Percentiles rank a stretch among this genome's conserved stretches.
phyloP scores from a whole-genome alignment of 1,140 invertebrate species.

The Zeugodacus cucurbitae region DNA sequence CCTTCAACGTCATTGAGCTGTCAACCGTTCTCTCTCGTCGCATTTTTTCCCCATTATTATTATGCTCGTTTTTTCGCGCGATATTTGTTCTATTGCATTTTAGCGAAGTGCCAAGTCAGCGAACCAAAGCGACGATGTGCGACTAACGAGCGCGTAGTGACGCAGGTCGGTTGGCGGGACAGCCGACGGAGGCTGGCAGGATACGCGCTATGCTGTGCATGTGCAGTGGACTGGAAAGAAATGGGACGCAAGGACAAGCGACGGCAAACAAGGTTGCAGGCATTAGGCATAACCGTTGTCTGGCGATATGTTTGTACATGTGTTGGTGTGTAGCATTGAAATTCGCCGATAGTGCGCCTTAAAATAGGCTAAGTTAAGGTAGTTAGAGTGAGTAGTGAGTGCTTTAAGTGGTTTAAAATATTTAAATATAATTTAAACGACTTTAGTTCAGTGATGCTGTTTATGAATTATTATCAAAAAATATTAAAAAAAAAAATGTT shows the following conservation, averaged over 20 bases:
- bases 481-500: no score
- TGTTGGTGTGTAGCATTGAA: neutral
- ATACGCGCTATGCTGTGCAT: neutral
- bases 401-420: neutral
- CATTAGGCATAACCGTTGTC: neutral
- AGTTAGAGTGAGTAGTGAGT: neutral
- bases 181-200: neutral
- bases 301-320: neutral
- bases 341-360: neutral
- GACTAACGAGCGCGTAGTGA: neutral
- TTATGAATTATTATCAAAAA: no score
- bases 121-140: neutral
- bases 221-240: slow-evolving; percentile 3
- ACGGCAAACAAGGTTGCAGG: neutral
- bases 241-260: neutral
- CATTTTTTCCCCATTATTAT: neutral
- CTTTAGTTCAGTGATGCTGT: no score
- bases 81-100: slow-evolving; percentile 31
- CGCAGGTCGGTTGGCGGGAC: neutral
- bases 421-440: no score
- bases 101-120: slow-evolving; percentile 16
- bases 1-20: slow-evolving; percentile 29
- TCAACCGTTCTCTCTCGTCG: neutral
- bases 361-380: neutral
- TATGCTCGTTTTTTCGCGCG: neutral